Base-by-base conservation (phyloP, 2,888 invertebrate species). In the Mythimna impura region DNA sequence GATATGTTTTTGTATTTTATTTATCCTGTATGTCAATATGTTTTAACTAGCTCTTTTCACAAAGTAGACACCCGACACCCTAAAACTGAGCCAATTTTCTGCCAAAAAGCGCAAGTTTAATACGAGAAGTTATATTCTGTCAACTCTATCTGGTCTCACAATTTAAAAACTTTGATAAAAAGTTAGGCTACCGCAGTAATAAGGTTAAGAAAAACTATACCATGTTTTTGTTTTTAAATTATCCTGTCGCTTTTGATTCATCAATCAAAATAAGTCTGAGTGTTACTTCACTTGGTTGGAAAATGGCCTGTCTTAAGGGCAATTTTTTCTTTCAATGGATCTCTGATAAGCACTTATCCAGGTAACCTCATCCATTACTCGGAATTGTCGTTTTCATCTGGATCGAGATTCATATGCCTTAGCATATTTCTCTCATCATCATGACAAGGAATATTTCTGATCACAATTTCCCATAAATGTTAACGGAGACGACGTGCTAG, bases 11-110 rank as follows among this genome's bases (percentile, higher is more conserved):
- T 17, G 50, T 65, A 36, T 34, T 54, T 47, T 60, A 17, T 50
- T 54, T 50, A 34, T 17, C 17, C 47, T 17, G 17, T 47, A 64
- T 76, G 72, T 72, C 73, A 73, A 80, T 85, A 77, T 75, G 43
- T 68, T 77, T 74, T 54, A 72, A 80, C 62, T 63, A 65, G 55
- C 36, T 70, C 64, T 57, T 54, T 54, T 66, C 36, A 68, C 54
- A 47, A 47, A 55, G 54, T 50, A 25, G 40, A 55, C 52, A 61
- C 25, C 60, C 52, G 22, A 78, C 60, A 76, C 50, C 54, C 63
- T 22, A 77, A 66, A 64, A 47, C 10, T 5, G 14, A 40, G 17
- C 50, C 34, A 70, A 67, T 80, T 80, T 70, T 47, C 34, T 20
- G 20, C 61, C 61, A 64, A 57, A 67, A 67, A 47, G 58, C 30